A percentile compares a stretch with the other conserved stretches of the same genome.
Conservation (phyloP, 2,888 invertebrate genomes). For the Acanthosepion pharaonis region DNA sequence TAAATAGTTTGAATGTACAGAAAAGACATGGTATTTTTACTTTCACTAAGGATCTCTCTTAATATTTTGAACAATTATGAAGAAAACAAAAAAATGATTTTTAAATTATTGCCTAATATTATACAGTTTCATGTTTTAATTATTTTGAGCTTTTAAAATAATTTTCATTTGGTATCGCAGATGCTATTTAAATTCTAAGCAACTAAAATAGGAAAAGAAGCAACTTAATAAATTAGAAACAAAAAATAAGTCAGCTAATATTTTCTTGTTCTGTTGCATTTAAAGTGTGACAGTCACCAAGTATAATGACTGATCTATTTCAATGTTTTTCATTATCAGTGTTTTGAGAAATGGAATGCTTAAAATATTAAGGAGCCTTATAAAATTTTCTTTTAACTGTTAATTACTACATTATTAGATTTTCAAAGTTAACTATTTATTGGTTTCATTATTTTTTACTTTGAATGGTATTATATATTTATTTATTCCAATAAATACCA, state of each 20-base stretch:
- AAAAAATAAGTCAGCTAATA: neutral
- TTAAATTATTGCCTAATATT: neutral
- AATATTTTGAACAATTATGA: too few species aligned
- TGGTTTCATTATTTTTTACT: neutral
- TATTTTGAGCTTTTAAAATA: neutral
- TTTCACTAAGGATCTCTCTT: neutral
- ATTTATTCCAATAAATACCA: neutral
- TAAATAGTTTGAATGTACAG: neutral
- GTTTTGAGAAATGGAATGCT: neutral
- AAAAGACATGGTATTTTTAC: neutral
- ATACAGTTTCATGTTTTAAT: neutral
- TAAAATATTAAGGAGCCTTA: neutral
- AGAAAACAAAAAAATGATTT: neutral
- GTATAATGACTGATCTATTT: neutral
- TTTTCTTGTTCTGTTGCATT: neutral
- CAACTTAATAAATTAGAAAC: neutral
- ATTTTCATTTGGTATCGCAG: neutral
- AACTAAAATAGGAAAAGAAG: neutral
- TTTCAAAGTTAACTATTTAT: neutral
- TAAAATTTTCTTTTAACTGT: neutral
- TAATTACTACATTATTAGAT: neutral
- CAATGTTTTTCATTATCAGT: neutral
- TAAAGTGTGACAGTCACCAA: neutral
- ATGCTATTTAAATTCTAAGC: neutral
- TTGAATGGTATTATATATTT: too few species aligned